A percentile compares a stretch with the other conserved stretches of the same genome.
Evolutionary conservation across 2,797 vertebrate species (phyloP).

Genomic region (Melanotaenia nigrans): DNA sequence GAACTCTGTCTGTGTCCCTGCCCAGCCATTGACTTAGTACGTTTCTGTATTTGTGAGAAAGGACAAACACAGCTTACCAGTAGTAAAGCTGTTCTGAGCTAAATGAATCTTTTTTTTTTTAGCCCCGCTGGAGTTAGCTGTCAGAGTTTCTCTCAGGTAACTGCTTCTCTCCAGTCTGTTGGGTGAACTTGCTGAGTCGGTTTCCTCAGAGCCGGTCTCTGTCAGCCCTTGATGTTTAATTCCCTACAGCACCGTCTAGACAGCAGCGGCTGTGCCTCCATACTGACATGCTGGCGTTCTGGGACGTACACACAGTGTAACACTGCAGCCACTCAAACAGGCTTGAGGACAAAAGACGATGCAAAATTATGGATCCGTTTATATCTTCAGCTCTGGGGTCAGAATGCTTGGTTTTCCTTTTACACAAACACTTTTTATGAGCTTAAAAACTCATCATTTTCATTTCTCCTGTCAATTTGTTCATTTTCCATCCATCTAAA

Average conservation of each 20-base stretch:
- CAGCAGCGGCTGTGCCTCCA: slow-evolving; percentile 48
- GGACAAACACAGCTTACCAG: slow-evolving; percentile 58
- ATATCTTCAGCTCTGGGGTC: slow-evolving; percentile 5
- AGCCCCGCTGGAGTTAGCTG: slow-evolving; percentile 39
- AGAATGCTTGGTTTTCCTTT: background rate
- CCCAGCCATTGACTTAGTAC: slow-evolving; percentile 27
- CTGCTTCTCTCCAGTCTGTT: slow-evolving; percentile 56
- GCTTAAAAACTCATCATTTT: slow-evolving; percentile 5
- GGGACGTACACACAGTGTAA: slow-evolving; percentile 11
- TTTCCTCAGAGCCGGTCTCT: slow-evolving; percentile 58
- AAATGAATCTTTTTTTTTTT: slow-evolving; percentile 45
- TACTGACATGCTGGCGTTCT: slow-evolving; percentile 39
- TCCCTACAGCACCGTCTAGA: slow-evolving; percentile 68
- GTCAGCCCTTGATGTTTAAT: slow-evolving; percentile 73
- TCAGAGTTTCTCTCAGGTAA: slow-evolving; percentile 58
- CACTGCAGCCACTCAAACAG: background rate
- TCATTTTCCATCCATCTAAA: too few species aligned
- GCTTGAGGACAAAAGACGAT: background rate
- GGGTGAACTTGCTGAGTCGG: slow-evolving; percentile 60
- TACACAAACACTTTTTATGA: slow-evolving; percentile 34
- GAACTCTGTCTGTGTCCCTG: slow-evolving; percentile 18
- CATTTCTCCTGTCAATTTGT: too few species aligned
- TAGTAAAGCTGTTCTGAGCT: slow-evolving; percentile 46
- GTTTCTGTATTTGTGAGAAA: slow-evolving; percentile 39
- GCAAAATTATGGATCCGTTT: slow-evolving; percentile 2